A percentile compares a stretch with the other conserved stretches of the same genome.
Conservation (phyloP, 2,797 vertebrate species). For the Gadopsis marmoratus region DNA sequence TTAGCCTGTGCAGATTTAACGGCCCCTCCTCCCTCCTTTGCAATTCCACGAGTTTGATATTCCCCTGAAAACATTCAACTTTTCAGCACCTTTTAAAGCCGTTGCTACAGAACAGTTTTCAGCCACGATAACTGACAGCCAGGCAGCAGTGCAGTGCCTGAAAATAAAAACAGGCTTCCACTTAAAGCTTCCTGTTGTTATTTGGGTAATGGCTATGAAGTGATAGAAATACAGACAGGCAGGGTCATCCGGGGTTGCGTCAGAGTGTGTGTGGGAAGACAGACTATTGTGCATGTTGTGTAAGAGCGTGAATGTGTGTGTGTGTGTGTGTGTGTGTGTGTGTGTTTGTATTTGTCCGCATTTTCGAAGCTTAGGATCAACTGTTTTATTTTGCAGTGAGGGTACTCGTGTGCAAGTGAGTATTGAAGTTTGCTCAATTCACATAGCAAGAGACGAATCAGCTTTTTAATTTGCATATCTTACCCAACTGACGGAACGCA, state of each 20-base stretch:
- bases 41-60: background rate
- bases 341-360: background rate
- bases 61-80: background rate
- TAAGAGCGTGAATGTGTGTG: slow-evolving; percentile 5
- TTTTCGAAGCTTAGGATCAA: slow-evolving; percentile 22
- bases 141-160: background rate
- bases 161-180: background rate
- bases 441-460: background rate
- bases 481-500: background rate
- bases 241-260: slow-evolving; percentile 17
- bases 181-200: background rate
- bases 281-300: background rate
- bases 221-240: slow-evolving; percentile 5
- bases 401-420: background rate
- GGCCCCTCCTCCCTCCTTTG: background rate
- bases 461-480: slow-evolving; percentile 23
- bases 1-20: background rate
- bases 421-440: background rate
- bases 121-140: background rate
- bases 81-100: background rate
- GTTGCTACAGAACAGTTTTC: background rate
- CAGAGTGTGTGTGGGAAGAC: slow-evolving; percentile 17
- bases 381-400: slow-evolving; percentile 21
- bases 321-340: slow-evolving; percentile 12
- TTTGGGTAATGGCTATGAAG: slow-evolving; percentile 16